Conservation (phyloP, 2,113 vertebrate species). For the Fregata magnificens region DNA sequence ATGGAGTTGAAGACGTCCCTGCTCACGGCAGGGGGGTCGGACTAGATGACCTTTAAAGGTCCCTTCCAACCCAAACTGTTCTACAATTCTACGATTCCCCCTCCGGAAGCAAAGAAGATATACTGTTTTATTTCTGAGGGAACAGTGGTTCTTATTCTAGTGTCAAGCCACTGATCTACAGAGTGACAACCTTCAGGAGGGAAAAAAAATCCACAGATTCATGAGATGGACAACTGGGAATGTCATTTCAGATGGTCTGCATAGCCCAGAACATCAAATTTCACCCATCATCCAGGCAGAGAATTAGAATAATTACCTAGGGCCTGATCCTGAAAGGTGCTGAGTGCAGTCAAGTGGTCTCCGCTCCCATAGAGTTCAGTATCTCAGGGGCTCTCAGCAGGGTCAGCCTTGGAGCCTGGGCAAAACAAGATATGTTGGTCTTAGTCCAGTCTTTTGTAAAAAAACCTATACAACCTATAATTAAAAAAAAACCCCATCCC, state of each 20-base stretch:
- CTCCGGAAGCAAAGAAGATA: neutral
- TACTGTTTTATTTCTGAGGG: neutral
- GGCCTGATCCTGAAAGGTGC: conserved; percentile 21
- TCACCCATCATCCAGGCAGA: neutral
- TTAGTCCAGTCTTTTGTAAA: neutral
- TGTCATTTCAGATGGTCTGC: neutral
- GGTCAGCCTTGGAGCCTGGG: conserved; percentile 17
- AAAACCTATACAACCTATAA: neutral
- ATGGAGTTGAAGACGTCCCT: neutral
- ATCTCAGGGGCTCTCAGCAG: neutral
- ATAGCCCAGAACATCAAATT: neutral
- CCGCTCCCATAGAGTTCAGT: neutral
- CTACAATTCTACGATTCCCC: neutral
- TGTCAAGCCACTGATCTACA: neutral
- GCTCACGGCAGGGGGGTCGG: accelerated
- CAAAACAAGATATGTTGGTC: neutral
- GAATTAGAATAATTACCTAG: conserved; percentile 20
- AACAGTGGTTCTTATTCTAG: neutral
- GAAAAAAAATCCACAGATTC: neutral
- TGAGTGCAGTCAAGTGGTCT: conserved; percentile 21
- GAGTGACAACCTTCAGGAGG: neutral
- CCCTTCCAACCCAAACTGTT: neutral
- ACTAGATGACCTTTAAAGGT: neutral
- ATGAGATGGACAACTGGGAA: neutral
- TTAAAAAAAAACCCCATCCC: neutral